Conservation (phyloP, 2,888 invertebrate species). For the Cerceris ruficornis region DNA sequence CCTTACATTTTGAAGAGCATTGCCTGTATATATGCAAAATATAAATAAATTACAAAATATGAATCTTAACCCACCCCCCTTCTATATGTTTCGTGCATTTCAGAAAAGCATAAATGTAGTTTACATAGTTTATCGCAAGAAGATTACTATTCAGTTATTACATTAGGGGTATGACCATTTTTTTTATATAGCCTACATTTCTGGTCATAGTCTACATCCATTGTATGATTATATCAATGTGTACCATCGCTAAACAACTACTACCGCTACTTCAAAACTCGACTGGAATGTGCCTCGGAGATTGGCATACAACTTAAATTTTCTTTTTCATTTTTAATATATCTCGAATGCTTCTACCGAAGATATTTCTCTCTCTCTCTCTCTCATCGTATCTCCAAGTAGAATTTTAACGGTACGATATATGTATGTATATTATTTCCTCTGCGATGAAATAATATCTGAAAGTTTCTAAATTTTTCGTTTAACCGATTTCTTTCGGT, state of each 20-base stretch:
- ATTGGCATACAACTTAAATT: conserved; percentile 41
- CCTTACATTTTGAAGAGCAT: conserved; percentile 72
- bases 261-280: conserved; percentile 77
- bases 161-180: conserved; percentile 75
- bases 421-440: background rate
- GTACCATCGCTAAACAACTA: conserved; percentile 78
- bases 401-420: background rate
- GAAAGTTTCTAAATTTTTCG: background rate
- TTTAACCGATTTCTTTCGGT: background rate
- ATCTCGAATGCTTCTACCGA: background rate
- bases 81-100: conserved; percentile 95
- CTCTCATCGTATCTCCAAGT: background rate
- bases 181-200: conserved; percentile 68
- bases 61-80: conserved; percentile 84
- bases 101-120: conserved; percentile 90
- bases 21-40: conserved; percentile 75
- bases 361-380: background rate
- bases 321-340: background rate
- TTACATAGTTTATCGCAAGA: conserved; percentile 79
- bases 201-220: conserved; percentile 73
- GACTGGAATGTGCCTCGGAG: conserved; percentile 78
- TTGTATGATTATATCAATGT: conserved; percentile 66
- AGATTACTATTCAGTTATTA: conserved; percentile 70
- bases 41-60: conserved; percentile 82
- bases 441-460: background rate